Evolutionary conservation across 2,888 invertebrate genomes (phyloP), one percentile per base, ranked within the genome.

Genomic region (Griposia aprilina): DNA sequence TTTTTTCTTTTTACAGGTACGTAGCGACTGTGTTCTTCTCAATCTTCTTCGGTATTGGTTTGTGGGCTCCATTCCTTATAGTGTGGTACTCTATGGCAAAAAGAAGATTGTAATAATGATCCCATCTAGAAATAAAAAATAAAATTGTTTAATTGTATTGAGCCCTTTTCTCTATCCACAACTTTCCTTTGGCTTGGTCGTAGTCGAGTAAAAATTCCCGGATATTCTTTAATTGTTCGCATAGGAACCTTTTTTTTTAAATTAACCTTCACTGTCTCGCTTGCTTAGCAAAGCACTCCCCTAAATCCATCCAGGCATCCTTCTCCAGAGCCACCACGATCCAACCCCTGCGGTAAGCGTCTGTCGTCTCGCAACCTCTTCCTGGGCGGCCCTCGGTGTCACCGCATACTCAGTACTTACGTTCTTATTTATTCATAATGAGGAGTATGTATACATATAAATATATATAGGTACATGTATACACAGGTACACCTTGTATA

Each of bases 21-120:
- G 89, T 92, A 0, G 88, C 92, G 0, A 94, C 95, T 5, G 36
- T 93, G 0, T 80, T 93, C 68, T 95, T 94, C 78, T 72, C 91
- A 6, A 0, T 96, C 2, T 90, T 96, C 63, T 94, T 94, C 63
- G 96, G 96, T 6, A 0, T 90, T 5, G 95, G 95, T 0, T 82
- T 95, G 2, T 95, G 94, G 94, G 93, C 95, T 1, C 96, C 96
- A 3, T 94, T 87, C 57, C 0, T 92, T 0, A 93, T 96, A 63
- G 78, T 96, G 3, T 96, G 96, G 96, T 96, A 96, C 85, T 90
- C 92, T 17, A 96, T 96, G 95, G 95, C 95, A 8, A 96, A 96
- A 84, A 93, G 86, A 82, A 91, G 92, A 57, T 67, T 96, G 90
- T 96, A 92, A 91, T 83, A 71, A 55, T n/a, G 26, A 50, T 55